Base-by-base conservation (phyloP, 2,888 invertebrate genomes). In the Drosophila rubida region DNA sequence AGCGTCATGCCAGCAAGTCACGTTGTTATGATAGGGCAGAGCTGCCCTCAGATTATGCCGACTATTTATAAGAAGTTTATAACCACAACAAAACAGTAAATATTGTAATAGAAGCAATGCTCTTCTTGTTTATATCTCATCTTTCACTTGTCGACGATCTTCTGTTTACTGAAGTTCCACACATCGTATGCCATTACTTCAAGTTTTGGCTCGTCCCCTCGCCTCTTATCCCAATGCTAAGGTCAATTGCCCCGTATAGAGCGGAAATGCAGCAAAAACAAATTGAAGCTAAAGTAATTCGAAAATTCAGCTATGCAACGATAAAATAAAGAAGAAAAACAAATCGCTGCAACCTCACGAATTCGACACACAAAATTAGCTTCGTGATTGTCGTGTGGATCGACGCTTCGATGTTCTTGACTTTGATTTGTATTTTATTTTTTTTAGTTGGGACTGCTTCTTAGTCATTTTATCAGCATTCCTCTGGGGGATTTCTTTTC, bases 401-500 rank as follows among this genome's bases (percentile, higher is more conserved):
- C 35, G 35, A 14, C 35, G 35, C 13, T 44, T 55, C 45, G 50
- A 61, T 68, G 80, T 70, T 86, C 83, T 86, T 84, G 83, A 83
- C 83, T 84, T 84, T 84, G 83, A 85, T 76, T 85, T 27, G 9
- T 9, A 39, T 14, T 55, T 16, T 45, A n/a, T 22, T 41, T 19
- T 41, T 25, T 60, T 55, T 5, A 4, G 6, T 14, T 14, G 7
- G 13, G 14, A 13, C 35, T 51, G 62, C 25, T 61, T 49, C 57
- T 58, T 72, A 55, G 65, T 69, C 63, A 60, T 53, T 76, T 78
- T 78, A 80, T 83, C 86, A 71, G 69, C 73, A 80, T 80, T 85
- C 75, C 50, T 69, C 50, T 48, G 11, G 50, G 48, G 48, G 32
- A 22, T 62, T 42, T 67, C 53, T 61, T 49, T 48, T 25, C 27